phyloP scores from a whole-genome alignment of 2,113 vertebrate genomes.

The Poecilia latipinna region DNA sequence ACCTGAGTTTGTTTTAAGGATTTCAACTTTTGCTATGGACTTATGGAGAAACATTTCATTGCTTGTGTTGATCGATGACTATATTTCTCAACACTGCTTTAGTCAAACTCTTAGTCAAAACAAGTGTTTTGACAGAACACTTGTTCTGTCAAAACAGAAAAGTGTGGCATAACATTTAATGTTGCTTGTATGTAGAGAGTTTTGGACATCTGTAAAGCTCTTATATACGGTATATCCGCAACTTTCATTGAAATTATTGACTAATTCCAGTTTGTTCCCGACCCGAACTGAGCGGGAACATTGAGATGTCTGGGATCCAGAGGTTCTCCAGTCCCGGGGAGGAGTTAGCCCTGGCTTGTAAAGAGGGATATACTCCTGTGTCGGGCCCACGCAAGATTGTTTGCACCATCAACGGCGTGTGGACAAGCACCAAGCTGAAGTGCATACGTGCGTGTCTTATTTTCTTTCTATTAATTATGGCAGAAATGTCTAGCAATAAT shows the following conservation, averaged over 20 bases:
- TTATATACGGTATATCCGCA: too few species aligned
- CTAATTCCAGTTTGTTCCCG: conserved; percentile 81
- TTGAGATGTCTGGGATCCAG: conserved; percentile 68
- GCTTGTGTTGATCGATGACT: not conserved
- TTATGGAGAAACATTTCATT: not conserved
- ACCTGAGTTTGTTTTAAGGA: not conserved
- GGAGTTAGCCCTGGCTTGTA: conserved; percentile 77
- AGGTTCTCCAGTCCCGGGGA: conserved; percentile 76
- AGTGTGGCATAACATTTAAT: not conserved
- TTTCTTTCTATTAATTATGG: not conserved
- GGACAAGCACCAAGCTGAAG: conserved; percentile 78
- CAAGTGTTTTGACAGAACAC: too few species aligned
- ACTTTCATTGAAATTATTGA: not conserved
- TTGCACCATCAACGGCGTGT: conserved; percentile 78
- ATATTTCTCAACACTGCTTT: not conserved
- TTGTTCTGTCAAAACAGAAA: too few species aligned
- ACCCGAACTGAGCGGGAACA: conserved; percentile 73
- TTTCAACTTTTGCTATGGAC: not conserved
- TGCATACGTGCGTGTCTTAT: conserved; percentile 83
- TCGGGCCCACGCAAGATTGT: conserved; percentile 73
- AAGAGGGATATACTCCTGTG: conserved; percentile 73
- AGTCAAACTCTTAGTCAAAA: too few species aligned
- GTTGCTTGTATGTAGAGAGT: not conserved
- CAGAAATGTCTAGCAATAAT: not conserved
- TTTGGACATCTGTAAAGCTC: not conserved